Evolutionary conservation across 2,888 invertebrate species (phyloP).

Genomic region (Ennomos fuscantarius): DNA sequence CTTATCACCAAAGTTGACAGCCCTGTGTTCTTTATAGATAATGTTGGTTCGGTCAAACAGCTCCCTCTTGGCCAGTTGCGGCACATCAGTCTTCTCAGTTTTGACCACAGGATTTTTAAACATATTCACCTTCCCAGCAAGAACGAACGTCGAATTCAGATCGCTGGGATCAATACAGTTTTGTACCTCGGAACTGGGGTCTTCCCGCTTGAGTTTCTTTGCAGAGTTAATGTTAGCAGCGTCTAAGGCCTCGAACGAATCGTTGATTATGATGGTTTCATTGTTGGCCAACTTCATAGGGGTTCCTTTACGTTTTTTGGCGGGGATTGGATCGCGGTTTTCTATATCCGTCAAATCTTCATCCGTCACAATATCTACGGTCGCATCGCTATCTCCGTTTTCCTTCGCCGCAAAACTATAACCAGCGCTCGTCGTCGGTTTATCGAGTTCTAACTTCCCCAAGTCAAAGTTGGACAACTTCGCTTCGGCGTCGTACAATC

Average conservation of each 20-base stretch:
- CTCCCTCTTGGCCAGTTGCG: conserved; percentile 55
- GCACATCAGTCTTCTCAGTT: conserved; percentile 46
- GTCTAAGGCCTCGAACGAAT: conserved; percentile 71
- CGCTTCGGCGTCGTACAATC: no score
- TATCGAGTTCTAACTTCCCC: no score
- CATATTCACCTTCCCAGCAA: conserved; percentile 65
- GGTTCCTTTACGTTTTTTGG: conserved; percentile 72
- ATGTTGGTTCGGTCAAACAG: conserved; percentile 70
- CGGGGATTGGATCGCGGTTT: conserved; percentile 55
- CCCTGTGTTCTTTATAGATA: conserved; percentile 48
- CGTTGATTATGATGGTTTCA: conserved; percentile 75
- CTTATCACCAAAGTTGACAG: conserved; percentile 64
- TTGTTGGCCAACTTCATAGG: conserved; percentile 70
- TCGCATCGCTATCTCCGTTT: conserved; percentile 48
- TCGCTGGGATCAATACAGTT: conserved; percentile 69
- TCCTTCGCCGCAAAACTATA: conserved; percentile 44
- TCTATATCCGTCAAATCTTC: conserved; percentile 70
- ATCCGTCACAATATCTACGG: conserved; percentile 63
- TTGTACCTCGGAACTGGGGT: conserved; percentile 53
- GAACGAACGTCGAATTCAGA: conserved; percentile 77
- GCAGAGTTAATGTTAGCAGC: conserved; percentile 64
- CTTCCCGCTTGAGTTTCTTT: conserved; percentile 68
- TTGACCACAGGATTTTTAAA: conserved; percentile 50
- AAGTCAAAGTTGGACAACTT: no score
- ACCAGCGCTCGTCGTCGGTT: conserved; percentile 57